A percentile compares a stretch with the other conserved stretches of the same genome.
Evolutionary conservation across 2,113 vertebrate genomes (phyloP).

Genomic region (Tauraco erythrolophus): DNA sequence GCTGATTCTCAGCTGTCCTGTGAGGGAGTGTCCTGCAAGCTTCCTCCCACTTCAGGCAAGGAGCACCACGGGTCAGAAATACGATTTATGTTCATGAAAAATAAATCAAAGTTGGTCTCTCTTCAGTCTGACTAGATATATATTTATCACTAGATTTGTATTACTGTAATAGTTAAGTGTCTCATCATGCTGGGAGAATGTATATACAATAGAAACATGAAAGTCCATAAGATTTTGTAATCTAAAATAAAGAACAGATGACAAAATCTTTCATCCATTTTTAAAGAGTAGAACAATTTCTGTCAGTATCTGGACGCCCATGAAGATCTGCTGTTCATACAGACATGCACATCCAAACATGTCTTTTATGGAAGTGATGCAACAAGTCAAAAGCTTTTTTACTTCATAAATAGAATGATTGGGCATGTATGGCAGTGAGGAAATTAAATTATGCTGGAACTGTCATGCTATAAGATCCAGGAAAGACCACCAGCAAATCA

Average conservation of each 20-base stretch:
- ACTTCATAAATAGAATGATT: background rate
- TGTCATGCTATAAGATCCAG: background rate
- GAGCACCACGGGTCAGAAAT: background rate
- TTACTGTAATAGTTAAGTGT: background rate
- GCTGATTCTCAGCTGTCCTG: background rate
- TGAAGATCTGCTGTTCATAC: background rate
- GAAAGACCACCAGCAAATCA: background rate
- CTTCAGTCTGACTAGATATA: too few species aligned
- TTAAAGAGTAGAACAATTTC: background rate
- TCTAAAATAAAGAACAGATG: background rate
- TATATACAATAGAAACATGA: background rate
- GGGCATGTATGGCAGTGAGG: background rate
- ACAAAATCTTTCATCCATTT: background rate
- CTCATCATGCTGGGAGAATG: background rate
- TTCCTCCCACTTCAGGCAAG: background rate
- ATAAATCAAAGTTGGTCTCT: background rate
- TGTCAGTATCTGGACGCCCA: background rate
- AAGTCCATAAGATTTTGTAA: background rate
- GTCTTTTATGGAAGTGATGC: background rate
- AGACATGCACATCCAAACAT: fast-evolving
- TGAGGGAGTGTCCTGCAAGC: background rate
- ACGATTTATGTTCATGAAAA: background rate
- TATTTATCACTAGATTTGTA: background rate
- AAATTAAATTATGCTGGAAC: background rate
- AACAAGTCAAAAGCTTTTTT: background rate